A percentile compares a stretch with the other conserved stretches of the same genome.
These are phyloP conservation scores for Pteronotus mesoamericanus DNA, from an alignment of 2,797 vertebrate species.

Conservation along the genomic window DNA sequence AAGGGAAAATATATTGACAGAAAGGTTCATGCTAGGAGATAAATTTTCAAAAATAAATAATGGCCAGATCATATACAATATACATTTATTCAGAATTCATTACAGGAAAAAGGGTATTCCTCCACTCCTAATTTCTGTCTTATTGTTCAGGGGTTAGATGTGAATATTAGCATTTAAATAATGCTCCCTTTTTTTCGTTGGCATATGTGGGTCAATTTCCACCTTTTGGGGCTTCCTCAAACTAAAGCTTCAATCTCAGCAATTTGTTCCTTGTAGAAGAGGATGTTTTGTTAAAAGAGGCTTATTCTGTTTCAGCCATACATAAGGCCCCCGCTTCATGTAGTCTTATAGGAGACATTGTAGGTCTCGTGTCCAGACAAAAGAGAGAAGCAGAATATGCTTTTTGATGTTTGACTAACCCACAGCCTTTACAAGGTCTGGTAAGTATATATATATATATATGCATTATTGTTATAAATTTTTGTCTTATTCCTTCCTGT, in stretches of 20 bases:
- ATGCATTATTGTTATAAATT: background rate
- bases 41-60: background rate
- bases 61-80: background rate
- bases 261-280: background rate
- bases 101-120: background rate
- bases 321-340: accelerated
- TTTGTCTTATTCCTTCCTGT: background rate
- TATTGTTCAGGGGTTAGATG: background rate
- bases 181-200: background rate
- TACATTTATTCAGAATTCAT: background rate
- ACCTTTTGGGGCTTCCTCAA: background rate
- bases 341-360: background rate
- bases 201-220: background rate
- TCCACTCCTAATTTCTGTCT: background rate
- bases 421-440: background rate
- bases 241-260: background rate
- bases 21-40: background rate
- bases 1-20: background rate
- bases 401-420: background rate
- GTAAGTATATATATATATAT: background rate
- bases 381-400: background rate
- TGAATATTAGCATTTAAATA: background rate
- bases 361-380: background rate
- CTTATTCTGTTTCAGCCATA: background rate
- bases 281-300: background rate